Conservation (phyloP, 2,797 vertebrate genomes). For the Falco columbarius region DNA sequence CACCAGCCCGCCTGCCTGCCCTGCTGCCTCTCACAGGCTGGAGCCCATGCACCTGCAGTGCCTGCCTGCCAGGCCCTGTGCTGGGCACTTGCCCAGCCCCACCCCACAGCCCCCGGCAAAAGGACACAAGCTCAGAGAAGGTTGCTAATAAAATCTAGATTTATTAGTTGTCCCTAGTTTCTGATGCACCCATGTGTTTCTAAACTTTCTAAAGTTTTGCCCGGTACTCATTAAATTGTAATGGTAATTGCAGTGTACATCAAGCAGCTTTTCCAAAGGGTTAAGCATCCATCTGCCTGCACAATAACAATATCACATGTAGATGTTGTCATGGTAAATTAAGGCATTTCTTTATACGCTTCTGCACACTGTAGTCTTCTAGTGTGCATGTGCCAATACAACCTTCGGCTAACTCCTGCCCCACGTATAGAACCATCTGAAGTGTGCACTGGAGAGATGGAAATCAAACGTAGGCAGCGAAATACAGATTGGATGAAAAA, state of each 20-base stretch:
- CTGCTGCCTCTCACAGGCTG: fast-evolving
- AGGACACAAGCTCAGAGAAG: background rate
- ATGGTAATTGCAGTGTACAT: fast-evolving
- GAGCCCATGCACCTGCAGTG: fast-evolving
- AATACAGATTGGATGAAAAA: background rate
- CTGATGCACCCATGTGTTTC: fast-evolving
- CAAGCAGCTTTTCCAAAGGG: background rate
- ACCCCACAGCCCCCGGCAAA: too few relatives aligned
- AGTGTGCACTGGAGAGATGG: background rate
- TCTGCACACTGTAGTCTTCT: background rate
- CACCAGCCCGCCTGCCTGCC: fast-evolving
- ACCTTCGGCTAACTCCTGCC: background rate
- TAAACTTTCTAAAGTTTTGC: background rate
- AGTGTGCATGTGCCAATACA: fast-evolving
- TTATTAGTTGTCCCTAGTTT: background rate
- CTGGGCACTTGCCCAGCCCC: fast-evolving
- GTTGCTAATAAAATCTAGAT: background rate
- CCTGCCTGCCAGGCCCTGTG: fast-evolving
- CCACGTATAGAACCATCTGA: background rate
- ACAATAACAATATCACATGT: background rate
- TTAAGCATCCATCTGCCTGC: background rate
- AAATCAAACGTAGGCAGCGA: background rate
- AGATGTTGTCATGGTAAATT: background rate
- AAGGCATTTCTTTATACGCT: background rate
- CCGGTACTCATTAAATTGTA: background rate